phyloP scores from a whole-genome alignment of 2,888 invertebrate species.

The Bibio marci region DNA sequence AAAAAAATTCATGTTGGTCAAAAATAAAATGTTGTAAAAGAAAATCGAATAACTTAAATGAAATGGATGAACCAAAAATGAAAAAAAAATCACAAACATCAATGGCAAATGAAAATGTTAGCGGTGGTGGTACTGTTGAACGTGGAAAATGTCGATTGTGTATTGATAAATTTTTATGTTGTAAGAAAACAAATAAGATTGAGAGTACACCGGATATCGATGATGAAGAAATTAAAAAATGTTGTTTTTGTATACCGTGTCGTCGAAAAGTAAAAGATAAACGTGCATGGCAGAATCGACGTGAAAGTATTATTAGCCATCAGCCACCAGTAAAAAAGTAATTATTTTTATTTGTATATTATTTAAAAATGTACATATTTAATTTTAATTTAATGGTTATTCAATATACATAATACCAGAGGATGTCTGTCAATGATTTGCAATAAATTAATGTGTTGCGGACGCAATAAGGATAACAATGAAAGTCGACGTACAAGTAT shows the following conservation, averaged over 20 bases:
- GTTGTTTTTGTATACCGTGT: slow-evolving; percentile 28
- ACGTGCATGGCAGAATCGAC: slow-evolving; percentile 25
- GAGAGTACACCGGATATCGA: slow-evolving; percentile 13
- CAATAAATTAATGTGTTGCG: slow-evolving; percentile 18
- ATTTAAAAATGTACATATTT: too few species aligned
- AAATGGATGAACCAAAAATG: slow-evolving; percentile 24
- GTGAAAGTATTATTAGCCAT: slow-evolving; percentile 5
- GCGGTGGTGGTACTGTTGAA: too few species aligned
- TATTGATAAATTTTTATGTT: slow-evolving; percentile 26
- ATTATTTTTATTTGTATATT: not conserved
- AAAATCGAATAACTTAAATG: slow-evolving; percentile 29
- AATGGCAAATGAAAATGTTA: slow-evolving; percentile 11
- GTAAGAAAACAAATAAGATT: slow-evolving; percentile 27
- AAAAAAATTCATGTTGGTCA: slow-evolving; percentile 26
- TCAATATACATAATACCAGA: slow-evolving; percentile 12
- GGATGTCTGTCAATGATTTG: slow-evolving; percentile 25
- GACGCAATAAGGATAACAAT: slow-evolving; percentile 32
- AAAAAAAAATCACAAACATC: slow-evolving; percentile 11
- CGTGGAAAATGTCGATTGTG: slow-evolving; percentile 24
- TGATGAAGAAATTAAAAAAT: slow-evolving; percentile 17
- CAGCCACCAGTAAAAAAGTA: slow-evolving; percentile 2
- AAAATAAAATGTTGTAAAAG: slow-evolving; percentile 27
- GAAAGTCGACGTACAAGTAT: slow-evolving; percentile 45
- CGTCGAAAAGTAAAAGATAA: slow-evolving; percentile 16
- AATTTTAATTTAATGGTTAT: not conserved